Base-by-base conservation (phyloP, 1,140 invertebrate genomes). In the Bilobella aurantiaca region DNA sequence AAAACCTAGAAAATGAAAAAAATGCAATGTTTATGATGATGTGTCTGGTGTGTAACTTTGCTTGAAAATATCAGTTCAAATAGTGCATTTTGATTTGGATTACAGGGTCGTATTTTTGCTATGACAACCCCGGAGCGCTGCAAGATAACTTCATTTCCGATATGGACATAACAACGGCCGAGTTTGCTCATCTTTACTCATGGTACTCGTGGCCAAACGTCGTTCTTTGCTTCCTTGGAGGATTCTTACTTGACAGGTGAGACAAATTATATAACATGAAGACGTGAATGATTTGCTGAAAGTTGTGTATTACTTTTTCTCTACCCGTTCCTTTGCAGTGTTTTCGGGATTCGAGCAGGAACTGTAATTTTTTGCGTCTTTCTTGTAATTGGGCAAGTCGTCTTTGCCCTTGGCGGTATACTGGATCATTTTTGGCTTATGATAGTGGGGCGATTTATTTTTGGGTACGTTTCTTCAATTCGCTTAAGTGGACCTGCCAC, bases 201-300 rank as follows among this genome's bases (percentile, higher is more conserved):
- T 88, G 93, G 77, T 99, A 99, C 77, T 96, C 94, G 0, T 98
- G 93, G 93, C 96, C 96, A 56, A 98, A 98, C 84, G 90, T 97
- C 0, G 81, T 98, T 37, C 79, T 98, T 28, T 97, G 93, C 79
- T 95, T 98, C 76, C 82, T 98, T 75, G 95, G 95, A 21, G 95
- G 95, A 67, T 97, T 94, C 78, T 82, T 98, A 42, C 85, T 98
- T 73, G 96, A 98, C 78, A 85, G 86, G 86, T 86, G 73, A 70
- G 61, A 63, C 21, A 1, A 30, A 49, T 14, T 70, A 28, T 66
- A 32, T 37, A 14, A 57, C 8, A 8, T 70, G n/a, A n/a, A n/a
- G n/a, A n/a, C n/a, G n/a, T n/a, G n/a, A n/a, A n/a, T n/a, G n/a
- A 69, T 23, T 3, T 16, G 29, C 58, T 57, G 18, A n/a, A 3